Evolutionary conservation across 1,140 invertebrate species (phyloP), one percentile per base, ranked within the genome.

Genomic region (Leptinotarsa undecemlineata): DNA sequence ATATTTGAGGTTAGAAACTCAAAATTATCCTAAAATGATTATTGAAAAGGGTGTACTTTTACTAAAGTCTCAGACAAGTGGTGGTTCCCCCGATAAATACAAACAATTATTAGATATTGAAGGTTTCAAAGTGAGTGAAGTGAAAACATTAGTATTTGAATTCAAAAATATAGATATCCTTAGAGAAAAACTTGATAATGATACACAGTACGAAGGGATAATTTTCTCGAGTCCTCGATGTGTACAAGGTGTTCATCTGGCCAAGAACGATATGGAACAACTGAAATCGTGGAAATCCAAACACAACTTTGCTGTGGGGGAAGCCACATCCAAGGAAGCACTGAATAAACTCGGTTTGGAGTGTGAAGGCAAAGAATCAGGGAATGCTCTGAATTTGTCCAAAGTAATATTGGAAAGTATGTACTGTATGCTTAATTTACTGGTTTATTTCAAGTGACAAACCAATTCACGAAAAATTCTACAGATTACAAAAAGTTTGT

Each of bases 201-300:
- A 80, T 33, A 71, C 80, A 68, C 60, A 77, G 20, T 86, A 81
- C 62, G 80, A 74, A 73, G 84, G 86, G 15, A 78, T 88, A 70
- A 78, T 87, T 42, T 84, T 88, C 60, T 86, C 87, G 6, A 88
- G 86, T 80, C 84, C 84, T 64, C 77, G 86, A 76, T 85, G 85
- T 74, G 84, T 87, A 15, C 78, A 83, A 74, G 84, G 84, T 48
- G 77, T 84, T 21, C 74, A 77, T 73, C 70, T 81, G 68, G 78
- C 82, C 63, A n/a, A 3, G 15, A 77, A 81, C 26, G 73, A 78
- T 64, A 67, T 74, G 48, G 51, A 74, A 33, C 64, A 33, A 63
- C 48, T 82, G 17, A 63, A 77, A 13, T 67, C 81, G 64, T 87
- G 86, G 86, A 78, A 76, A 69, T 71, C 71, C 4, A 86, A 86